Evolutionary conservation across 1,140 invertebrate genomes (phyloP).

Genomic region (Drosophila subpulchrella): DNA sequence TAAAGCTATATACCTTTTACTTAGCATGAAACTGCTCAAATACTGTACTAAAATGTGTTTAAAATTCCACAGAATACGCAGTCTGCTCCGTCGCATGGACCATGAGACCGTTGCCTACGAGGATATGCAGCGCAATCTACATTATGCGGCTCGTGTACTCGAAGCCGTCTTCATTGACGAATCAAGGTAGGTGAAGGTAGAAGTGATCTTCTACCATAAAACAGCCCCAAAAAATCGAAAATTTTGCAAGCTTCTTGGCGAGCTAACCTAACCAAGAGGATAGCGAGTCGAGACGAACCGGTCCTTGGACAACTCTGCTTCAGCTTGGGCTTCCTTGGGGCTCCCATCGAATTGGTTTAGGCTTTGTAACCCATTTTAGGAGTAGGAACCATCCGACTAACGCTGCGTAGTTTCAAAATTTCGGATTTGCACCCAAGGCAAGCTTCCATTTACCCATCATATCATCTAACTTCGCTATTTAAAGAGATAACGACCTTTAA

Average conservation of each 20-base stretch:
- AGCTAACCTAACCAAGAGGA: constrained; percentile 23
- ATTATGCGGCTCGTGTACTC: constrained; percentile 93
- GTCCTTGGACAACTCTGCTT: constrained; percentile 47
- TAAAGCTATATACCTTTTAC: too few relatives aligned
- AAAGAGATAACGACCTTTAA: not conserved
- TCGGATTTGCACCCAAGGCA: constrained; percentile 61
- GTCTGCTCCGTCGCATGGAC: constrained; percentile 92
- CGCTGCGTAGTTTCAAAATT: constrained; percentile 35
- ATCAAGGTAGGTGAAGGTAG: constrained; percentile 90
- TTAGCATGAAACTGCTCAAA: not conserved
- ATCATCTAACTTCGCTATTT: constrained; percentile 5
- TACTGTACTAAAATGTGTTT: constrained; percentile 16
- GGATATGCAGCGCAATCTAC: constrained; percentile 92
- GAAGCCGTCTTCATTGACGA: constrained; percentile 95
- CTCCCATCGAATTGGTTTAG: constrained; percentile 67
- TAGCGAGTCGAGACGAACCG: constrained; percentile 25
- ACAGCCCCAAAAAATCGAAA: constrained; percentile 32
- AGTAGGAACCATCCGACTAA: constrained; percentile 39
- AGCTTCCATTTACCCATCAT: constrained; percentile 43
- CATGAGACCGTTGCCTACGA: constrained; percentile 93
- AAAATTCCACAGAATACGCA: constrained; percentile 88
- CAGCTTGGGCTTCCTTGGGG: constrained; percentile 46
- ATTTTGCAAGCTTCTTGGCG: constrained; percentile 48
- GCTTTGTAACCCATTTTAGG: constrained; percentile 45
- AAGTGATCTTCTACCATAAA: not conserved